Evolutionary conservation across 2,888 invertebrate species (phyloP), one percentile per base, ranked within the genome.

Genomic region (Heteromyza rotundicornis): DNA sequence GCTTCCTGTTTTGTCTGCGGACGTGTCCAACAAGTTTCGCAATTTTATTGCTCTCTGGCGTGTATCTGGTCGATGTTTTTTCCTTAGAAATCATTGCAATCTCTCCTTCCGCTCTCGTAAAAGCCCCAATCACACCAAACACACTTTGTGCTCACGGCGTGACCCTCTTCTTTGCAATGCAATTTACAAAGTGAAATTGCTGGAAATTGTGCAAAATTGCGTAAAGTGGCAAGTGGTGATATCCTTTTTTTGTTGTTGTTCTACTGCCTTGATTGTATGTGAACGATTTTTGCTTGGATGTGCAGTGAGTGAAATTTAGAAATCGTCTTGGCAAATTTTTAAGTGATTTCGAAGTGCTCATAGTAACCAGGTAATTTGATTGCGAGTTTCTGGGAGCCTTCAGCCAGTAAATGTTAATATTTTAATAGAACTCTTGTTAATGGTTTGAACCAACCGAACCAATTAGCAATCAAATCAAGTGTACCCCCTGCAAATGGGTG

Each of bases 201-300:
- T 60, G 53, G 57, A 60, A 65, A 64, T 68, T 61, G 67, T 64
- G 68, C 65, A 55, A 58, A 66, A 65, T 63, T 65, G 64, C 67
- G 58, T 65, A 60, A 65, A 64, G 54, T 61, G 62, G 20, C 57
- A 53, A 64, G 57, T 65, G 61, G 22, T 53, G 59, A 57, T 62
- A 58, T 58, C 36, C 56, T 63, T 56, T 35, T 20, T 23, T 56
- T n/a, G n/a, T n/a, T n/a, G n/a, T n/a, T n/a, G n/a, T n/a, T n/a
- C n/a, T n/a, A n/a, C n/a, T n/a, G n/a, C n/a, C n/a, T n/a, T n/a
- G n/a, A n/a, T n/a, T n/a, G n/a, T n/a, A n/a, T n/a, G n/a, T n/a
- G n/a, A n/a, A n/a, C n/a, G n/a, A n/a, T n/a, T n/a, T n/a, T n/a
- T n/a, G n/a, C n/a, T n/a, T n/a, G n/a, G n/a, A n/a, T n/a, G n/a